A percentile compares a stretch with the other conserved stretches of the same genome.
Conservation (phyloP, 2,797 vertebrate genomes). For the Meriones psammophilus region DNA sequence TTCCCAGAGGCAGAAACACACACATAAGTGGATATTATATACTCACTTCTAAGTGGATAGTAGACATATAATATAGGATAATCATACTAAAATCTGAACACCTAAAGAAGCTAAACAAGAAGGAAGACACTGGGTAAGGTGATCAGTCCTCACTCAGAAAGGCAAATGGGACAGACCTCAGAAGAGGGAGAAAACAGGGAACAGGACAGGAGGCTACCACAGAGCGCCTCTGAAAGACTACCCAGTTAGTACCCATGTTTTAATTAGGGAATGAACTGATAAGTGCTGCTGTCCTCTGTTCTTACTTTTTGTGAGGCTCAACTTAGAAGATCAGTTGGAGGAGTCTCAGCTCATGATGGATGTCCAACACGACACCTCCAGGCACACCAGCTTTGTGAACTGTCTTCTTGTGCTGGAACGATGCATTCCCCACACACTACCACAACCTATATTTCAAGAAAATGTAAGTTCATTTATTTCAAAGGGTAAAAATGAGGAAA, state of each 20-base stretch:
- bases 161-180: too few relatives aligned
- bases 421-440: neutral
- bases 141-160: too few relatives aligned
- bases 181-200: too few relatives aligned
- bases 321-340: constrained; percentile 21
- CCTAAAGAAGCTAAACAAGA: too few relatives aligned
- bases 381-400: neutral
- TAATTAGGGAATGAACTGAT: neutral
- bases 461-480: constrained; percentile 30
- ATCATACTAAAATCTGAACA: too few relatives aligned
- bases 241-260: neutral
- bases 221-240: too few relatives aligned
- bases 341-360: neutral
- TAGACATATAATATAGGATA: too few relatives aligned
- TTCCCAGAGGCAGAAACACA: too few relatives aligned
- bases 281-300: neutral
- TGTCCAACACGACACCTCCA: neutral
- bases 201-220: too few relatives aligned
- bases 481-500: neutral
- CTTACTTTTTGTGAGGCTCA: neutral
- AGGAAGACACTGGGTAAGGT: too few relatives aligned
- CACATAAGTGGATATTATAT: too few relatives aligned
- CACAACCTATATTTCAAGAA: neutral
- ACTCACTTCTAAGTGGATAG: too few relatives aligned
- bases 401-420: neutral